phyloP scores from a whole-genome alignment of 2,797 vertebrate genomes.

The Melanotaenia parkinsoni region DNA sequence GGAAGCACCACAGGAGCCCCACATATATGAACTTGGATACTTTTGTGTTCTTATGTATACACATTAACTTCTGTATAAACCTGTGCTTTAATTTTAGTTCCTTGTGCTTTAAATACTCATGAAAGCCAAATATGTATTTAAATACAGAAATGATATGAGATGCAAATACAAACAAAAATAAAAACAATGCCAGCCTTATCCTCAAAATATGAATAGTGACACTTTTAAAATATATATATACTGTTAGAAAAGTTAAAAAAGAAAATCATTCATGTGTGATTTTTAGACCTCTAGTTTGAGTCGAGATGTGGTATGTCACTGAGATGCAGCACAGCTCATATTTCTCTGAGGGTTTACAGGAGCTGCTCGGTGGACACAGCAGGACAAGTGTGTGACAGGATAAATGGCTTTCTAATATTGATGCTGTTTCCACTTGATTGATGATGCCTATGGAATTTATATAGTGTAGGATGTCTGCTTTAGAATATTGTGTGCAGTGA shows the following conservation, averaged over 20 bases:
- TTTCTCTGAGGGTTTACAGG: constrained; percentile 15
- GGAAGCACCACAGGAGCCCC: too few species aligned
- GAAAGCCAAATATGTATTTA: too few species aligned
- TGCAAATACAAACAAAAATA: neutral
- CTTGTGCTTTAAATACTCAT: too few species aligned
- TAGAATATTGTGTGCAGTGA: constrained; percentile 62
- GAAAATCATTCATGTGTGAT: neutral
- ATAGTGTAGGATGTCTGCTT: constrained; percentile 49
- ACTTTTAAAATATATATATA: neutral
- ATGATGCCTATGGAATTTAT: constrained; percentile 51
- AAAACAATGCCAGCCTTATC: neutral
- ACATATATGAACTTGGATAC: too few species aligned
- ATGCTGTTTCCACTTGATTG: constrained; percentile 65
- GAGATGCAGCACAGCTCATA: constrained; percentile 3
- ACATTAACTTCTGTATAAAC: too few species aligned
- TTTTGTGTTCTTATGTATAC: too few species aligned
- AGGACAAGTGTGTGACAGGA: constrained; percentile 31
- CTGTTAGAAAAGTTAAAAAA: neutral
- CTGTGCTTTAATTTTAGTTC: too few species aligned
- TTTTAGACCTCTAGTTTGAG: neutral
- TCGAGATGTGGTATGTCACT: neutral
- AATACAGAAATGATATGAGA: neutral
- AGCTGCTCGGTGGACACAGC: constrained; percentile 26
- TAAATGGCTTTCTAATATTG: constrained; percentile 40
- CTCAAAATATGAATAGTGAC: neutral